phyloP scores from a whole-genome alignment of 2,797 vertebrate genomes.

The Valencia hispanica region DNA sequence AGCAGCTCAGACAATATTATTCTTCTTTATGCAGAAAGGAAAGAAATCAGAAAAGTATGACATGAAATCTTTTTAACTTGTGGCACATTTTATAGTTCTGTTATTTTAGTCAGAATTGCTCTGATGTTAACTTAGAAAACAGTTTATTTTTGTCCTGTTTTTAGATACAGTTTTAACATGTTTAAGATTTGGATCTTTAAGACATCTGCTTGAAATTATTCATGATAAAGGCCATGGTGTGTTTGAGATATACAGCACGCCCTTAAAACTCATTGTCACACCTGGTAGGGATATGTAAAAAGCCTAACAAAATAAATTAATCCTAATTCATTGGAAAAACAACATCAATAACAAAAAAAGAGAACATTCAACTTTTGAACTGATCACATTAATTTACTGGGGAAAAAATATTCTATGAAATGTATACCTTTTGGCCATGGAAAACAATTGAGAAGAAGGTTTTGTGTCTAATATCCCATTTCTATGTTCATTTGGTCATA shows the following conservation, averaged over 20 bases:
- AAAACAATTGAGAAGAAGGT: neutral
- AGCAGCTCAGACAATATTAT: neutral
- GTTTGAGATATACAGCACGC: too few relatives aligned
- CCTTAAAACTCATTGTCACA: neutral
- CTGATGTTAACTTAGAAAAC: too few relatives aligned
- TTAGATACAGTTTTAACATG: too few relatives aligned
- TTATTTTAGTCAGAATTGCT: neutral
- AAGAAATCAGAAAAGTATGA: neutral
- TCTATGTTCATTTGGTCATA: neutral
- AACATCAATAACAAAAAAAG: too few relatives aligned
- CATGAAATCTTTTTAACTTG: neutral
- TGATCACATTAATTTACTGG: neutral
- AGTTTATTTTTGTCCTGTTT: too few relatives aligned
- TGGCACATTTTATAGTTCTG: neutral
- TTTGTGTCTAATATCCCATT: neutral
- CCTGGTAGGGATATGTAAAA: neutral
- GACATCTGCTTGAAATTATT: too few relatives aligned
- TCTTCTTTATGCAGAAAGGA: neutral
- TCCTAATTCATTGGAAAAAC: too few relatives aligned
- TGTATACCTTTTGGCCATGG: neutral
- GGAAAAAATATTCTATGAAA: neutral
- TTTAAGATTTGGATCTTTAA: too few relatives aligned
- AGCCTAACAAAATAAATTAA: neutral
- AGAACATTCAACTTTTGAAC: neutral
- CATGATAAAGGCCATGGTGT: too few relatives aligned